A percentile compares a stretch with the other conserved stretches of the same genome.
phyloP scores from a whole-genome alignment of 2,797 vertebrate genomes.

The Periophthalmus magnuspinnatus region DNA sequence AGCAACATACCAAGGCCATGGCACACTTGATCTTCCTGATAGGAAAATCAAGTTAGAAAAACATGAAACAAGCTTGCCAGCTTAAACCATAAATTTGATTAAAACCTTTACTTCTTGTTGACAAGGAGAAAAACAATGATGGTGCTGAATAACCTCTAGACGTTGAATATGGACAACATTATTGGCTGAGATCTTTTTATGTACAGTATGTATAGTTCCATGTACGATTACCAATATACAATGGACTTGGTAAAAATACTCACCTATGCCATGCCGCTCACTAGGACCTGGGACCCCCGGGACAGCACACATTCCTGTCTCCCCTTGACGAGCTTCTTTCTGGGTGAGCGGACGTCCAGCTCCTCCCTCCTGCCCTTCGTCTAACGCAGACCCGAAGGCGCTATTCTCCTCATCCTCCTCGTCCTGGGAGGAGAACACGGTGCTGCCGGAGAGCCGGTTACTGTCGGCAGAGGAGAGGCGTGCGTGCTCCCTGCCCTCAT shows the following conservation, averaged over 20 bases:
- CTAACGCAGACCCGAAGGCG: slow-evolving; percentile 88
- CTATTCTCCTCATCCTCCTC: slow-evolving; percentile 89
- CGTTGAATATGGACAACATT: too few relatives aligned
- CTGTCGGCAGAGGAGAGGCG: slow-evolving; percentile 96
- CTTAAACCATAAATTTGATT: too few relatives aligned
- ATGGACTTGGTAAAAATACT: slow-evolving; percentile 51
- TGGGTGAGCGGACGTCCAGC: slow-evolving; percentile 69
- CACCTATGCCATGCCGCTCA: slow-evolving; percentile 82
- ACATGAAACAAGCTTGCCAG: too few relatives aligned
- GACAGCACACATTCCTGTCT: slow-evolving; percentile 64
- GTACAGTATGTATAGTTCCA: too few relatives aligned
- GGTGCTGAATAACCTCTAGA: too few relatives aligned
- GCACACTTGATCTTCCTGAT: too few relatives aligned
- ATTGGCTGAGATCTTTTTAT: too few relatives aligned
- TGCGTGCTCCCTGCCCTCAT: slow-evolving; percentile 85
- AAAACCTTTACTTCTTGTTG: too few relatives aligned
- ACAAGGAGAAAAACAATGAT: too few relatives aligned
- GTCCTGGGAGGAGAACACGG: slow-evolving; percentile 95
- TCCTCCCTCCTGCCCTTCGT: slow-evolving; percentile 79
- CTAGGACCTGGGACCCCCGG: slow-evolving; percentile 84
- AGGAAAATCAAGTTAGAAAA: too few relatives aligned
- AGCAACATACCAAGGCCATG: too few relatives aligned
- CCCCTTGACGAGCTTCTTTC: slow-evolving; percentile 72
- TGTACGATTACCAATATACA: too few relatives aligned
- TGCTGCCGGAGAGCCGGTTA: slow-evolving; percentile 93